phyloP scores from a whole-genome alignment of 2,797 vertebrate genomes.

The Huso huso region DNA sequence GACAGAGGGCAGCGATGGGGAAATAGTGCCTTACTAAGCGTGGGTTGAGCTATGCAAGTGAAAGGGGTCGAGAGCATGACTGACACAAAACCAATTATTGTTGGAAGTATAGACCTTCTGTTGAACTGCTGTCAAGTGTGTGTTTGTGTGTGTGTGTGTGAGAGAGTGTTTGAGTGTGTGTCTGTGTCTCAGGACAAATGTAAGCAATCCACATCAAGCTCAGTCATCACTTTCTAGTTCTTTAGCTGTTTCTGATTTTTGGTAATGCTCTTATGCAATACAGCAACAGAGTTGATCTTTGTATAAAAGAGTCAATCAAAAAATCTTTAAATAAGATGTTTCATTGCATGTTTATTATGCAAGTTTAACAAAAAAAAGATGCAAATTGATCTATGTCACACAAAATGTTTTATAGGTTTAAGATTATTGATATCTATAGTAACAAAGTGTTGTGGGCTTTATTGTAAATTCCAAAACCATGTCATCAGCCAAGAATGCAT shows the following conservation, averaged over 20 bases:
- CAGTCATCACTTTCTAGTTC: slow-evolving; percentile 49
- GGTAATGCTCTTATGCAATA: slow-evolving; percentile 72
- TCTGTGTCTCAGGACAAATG: slow-evolving; percentile 53
- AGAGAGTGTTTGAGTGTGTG: neutral
- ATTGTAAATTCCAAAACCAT: slow-evolving; percentile 57
- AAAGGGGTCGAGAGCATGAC: slow-evolving; percentile 53
- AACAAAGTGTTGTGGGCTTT: slow-evolving; percentile 69
- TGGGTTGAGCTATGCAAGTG: slow-evolving; percentile 76
- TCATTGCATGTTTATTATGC: slow-evolving; percentile 91
- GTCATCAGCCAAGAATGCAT: slow-evolving; percentile 60
- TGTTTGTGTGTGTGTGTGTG: slow-evolving; percentile 5
- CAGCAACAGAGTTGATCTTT: slow-evolving; percentile 72
- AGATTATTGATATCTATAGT: slow-evolving; percentile 65
- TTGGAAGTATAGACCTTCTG: slow-evolving; percentile 23
- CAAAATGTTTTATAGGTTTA: slow-evolving; percentile 49
- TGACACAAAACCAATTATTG: slow-evolving; percentile 23
- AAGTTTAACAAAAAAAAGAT: slow-evolving; percentile 63
- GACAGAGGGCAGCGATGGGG: slow-evolving; percentile 53
- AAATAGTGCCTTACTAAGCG: slow-evolving; percentile 88
- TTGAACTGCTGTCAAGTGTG: slow-evolving; percentile 13
- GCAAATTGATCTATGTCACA: slow-evolving; percentile 59
- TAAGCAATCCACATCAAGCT: slow-evolving; percentile 45
- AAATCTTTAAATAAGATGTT: slow-evolving; percentile 55
- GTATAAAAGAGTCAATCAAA: slow-evolving; percentile 58
- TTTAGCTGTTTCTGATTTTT: slow-evolving; percentile 51